Conservation (phyloP, 2,888 invertebrate genomes). For the Erebia palarica region DNA sequence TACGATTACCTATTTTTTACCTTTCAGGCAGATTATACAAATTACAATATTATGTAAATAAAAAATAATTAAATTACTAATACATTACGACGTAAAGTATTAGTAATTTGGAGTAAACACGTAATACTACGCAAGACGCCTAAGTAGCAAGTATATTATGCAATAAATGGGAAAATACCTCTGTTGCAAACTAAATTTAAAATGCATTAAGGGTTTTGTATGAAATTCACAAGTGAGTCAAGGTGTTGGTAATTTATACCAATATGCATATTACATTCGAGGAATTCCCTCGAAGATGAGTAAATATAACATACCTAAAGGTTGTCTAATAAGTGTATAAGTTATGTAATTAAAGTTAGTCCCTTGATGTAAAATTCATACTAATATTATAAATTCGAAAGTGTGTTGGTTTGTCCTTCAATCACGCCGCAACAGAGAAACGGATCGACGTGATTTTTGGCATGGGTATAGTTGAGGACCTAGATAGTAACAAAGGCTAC, state of each 20-base stretch:
- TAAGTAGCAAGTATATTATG: background rate
- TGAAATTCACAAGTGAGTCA: background rate
- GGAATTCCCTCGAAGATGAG: background rate
- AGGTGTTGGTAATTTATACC: background rate
- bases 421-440: no score
- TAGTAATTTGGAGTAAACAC: background rate
- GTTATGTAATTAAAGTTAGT: background rate
- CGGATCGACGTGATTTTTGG: no score
- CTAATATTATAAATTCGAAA: no score
- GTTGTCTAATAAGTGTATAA: background rate
- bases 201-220: background rate
- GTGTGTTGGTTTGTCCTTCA: no score
- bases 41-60: no score
- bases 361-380: background rate
- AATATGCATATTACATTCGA: background rate
- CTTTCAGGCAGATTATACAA: no score
- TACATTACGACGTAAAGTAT: background rate
- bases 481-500: background rate
- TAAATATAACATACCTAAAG: background rate
- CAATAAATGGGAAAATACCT: background rate
- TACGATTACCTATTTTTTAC: no score
- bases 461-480: no score
- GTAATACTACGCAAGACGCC: background rate
- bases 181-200: background rate
- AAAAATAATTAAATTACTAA: background rate